Percentiles rank a stretch among this genome's conserved stretches.
These are phyloP conservation scores for Crocodylus rhombifer DNA, from an alignment of 2,797 vertebrate genomes.

Conservation along the genomic window DNA sequence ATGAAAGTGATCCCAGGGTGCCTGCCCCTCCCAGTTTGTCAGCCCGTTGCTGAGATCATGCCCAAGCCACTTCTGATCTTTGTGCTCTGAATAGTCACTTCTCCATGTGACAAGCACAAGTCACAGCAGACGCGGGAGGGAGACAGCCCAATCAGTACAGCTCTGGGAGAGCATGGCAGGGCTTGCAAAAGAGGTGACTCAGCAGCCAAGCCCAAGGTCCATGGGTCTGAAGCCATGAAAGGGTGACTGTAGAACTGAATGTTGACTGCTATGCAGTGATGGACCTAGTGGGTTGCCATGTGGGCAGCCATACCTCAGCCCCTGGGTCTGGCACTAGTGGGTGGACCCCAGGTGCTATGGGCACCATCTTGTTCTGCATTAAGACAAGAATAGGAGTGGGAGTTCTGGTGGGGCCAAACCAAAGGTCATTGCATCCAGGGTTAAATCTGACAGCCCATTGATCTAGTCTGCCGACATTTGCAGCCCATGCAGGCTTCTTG, in stretches of 20 bases:
- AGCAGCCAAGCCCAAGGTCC: background rate
- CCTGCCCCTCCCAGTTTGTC: background rate
- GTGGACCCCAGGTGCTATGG: too few relatives aligned
- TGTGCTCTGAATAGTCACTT: constrained; percentile 51
- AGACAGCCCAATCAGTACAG: constrained; percentile 4
- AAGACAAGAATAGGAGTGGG: background rate
- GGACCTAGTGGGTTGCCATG: background rate
- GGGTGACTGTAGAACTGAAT: background rate
- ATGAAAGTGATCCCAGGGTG: background rate
- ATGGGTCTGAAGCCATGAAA: constrained; percentile 30
- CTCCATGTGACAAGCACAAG: background rate
- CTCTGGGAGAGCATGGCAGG: background rate
- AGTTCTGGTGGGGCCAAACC: background rate
- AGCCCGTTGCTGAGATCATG: accelerated
- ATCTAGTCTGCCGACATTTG: too few relatives aligned
- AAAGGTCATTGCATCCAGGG: background rate
- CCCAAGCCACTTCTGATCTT: constrained; percentile 10
- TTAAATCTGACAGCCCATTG: background rate
- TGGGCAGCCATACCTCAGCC: background rate
- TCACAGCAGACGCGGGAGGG: constrained; percentile 36
- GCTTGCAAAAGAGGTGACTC: background rate
- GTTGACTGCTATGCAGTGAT: background rate
- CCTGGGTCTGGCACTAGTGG: too few relatives aligned
- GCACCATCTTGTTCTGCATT: background rate
- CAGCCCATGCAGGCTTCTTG: too few relatives aligned